Evolutionary conservation across 1,140 invertebrate genomes (phyloP), one percentile per base, ranked within the genome.

Genomic region (Drosophila fuyamai): DNA sequence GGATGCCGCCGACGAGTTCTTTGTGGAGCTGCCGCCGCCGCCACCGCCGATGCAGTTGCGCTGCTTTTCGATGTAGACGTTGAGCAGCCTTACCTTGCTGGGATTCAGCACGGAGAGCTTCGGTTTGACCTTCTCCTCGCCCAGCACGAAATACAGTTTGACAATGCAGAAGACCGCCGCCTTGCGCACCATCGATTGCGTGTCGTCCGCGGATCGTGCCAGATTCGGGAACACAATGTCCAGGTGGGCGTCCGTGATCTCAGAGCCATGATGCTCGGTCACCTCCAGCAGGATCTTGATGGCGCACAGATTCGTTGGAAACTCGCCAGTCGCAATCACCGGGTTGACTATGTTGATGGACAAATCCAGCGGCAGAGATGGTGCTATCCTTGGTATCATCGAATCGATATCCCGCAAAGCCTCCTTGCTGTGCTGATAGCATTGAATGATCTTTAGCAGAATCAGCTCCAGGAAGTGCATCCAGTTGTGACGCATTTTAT

Each of bases 111-210:
- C 94, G 23, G 94, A 94, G 29, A 98, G 93, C 90, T 98, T 96
- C 0, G 97, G 96, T 75, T 95, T 94, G 81, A 99, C 94, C 23
- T 94, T 93, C 16, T 96, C 96, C 81, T 98, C 97, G 1, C 98
- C 98, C 4, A 98, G 95, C 13, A 95, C 95, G 76, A 96, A 94
- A 76, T 98, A 97, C 60, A 98, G 95, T 35, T 97, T 96, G 3
- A 99, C 98, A 95, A 99, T 97, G 90, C 97, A 98, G 93, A 99
- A 98, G 1, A 99, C 97, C 8, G 97, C 96, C 66, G 97, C 97
- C 92, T 99, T 99, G 13, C 98, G 94, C 27, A 99, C 97, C 59
- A 96, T 95, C 67, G 97, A 98, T 92, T 98, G 97, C 16, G 94
- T 93, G 91, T 98, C 97, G 90, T 98, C 98, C 5, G 97, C 96